Base-by-base conservation (phyloP, 2,888 invertebrate genomes). In the Sarcophaga variegata region DNA sequence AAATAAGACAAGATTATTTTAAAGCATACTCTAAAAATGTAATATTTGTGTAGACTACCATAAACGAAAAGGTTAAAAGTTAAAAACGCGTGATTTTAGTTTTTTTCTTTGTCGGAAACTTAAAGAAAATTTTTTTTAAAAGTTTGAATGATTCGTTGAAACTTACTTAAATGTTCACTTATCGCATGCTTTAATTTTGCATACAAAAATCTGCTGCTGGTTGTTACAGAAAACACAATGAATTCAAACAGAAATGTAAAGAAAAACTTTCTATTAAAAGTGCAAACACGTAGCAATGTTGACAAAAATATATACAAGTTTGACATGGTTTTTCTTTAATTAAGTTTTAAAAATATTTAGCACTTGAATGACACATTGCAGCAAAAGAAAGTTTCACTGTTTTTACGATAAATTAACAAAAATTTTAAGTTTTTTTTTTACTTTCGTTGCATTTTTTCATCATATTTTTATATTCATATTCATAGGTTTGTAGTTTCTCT, bases 261-360 rank as follows among this genome's bases (percentile, higher is more conserved):
- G 49, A 49, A 14, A 75, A 64, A 67, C 47, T 81, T 54, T 20
- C 54, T 20, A 60, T 63, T 66, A 70, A 76, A 76, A 67, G 12
- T 37, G 22, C 66, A 74, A 77, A 67, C 83, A 80, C 83, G 75
- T 83, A 79, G 27, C 14, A 27, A 27, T 27, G 72, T 75, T 83
- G 79, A 70, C 79, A 80, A 75, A 37, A 83, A 70, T 64, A 79
- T 79, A 70, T 75, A 45, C 63, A 80, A 79, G 69, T 75, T 79
- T 75, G 49, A 25, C 54, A 47, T 69, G 37, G 37, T 74, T 74
- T 49, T n/a, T 22, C 37, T 76, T 37, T 70, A 76, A 76, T 82
- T 76, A 70, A 82, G 75, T 76, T 79, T 70, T 37, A 70, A 60
- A 77, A 59, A 49, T 49, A 67, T 62, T 75, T 69, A 76, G 27